Evolutionary conservation across 2,113 vertebrate genomes (phyloP), one percentile per base, ranked within the genome.

Genomic region (Colistium nudipinnis): DNA sequence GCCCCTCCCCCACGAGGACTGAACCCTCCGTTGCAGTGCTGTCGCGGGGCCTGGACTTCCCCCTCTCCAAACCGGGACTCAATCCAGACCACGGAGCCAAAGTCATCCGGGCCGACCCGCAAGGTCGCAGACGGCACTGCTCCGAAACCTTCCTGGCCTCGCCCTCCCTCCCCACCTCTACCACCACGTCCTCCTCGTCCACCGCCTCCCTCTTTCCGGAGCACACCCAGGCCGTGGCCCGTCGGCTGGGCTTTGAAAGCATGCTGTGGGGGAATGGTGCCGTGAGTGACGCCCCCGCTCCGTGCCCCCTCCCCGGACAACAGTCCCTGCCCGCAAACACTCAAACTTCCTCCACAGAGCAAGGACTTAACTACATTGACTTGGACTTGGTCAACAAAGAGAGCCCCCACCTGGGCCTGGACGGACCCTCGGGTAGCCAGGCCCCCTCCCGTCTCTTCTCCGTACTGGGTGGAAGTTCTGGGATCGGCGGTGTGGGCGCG

Each of bases 311-410:
- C 28, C 59, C 84, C 20, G 84, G 87, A 65, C 79, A 83, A 63
- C 83, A 80, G 56, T 7, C 76, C 35, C 35, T 83, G 48, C 63
- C 87, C 35, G 16, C 75, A 36, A 87, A 81, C 64, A 27, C 49
- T 62, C 91, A 87, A 78, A 85, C 78, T 35, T 84, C 72, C 2
- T 85, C 87, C 45, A 54, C 78, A 17, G 93, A 94, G 79, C 89
- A 92, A 45, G 94, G 91, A 62, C 92, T 96, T 76, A 95, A 94
- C 78, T 96, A 95, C 31, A 91, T 95, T 28, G 93, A 95, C 82
- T 87, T 96, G 83, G 94, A 95, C 76, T 84, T 95, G 81, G 93
- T 79, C 74, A 92, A 85, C 81, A 93, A 92, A 70, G 92, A 93
- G 71, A 82, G 60, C 43, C 82, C 90, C 24, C 88, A 90, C 5